Evolutionary conservation across 2,113 vertebrate species (phyloP), one percentile per base, ranked within the genome.

Genomic region (Myiozetetes cayanensis): DNA sequence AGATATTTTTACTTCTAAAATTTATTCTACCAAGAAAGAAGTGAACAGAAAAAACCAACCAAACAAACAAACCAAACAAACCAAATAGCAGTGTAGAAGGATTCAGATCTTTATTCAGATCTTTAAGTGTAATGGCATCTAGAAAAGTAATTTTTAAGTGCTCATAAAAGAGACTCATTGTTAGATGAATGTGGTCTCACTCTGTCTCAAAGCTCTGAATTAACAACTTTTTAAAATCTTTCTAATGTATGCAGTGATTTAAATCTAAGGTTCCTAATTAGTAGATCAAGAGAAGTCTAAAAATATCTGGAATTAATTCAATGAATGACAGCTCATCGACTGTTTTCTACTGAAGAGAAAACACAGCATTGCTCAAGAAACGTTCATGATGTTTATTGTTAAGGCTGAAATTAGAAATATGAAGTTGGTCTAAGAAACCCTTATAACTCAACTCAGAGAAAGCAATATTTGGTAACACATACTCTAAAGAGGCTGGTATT

Each of bases 101-200:
- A 28, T 56, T 56, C 9, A 27, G 6, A 47, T 43, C 3, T 53
- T 79, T 68, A 28, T 56, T 56, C 9, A 27, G 6, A 47, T 43
- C 3, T 53, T 79, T 68, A 85, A 52, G 44, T 6, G 8, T 19
- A 85, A 41, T 11, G 3, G 0, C 1, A 52, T 10, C 23, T 71
- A 22, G 5, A 75, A 63, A 33, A 72, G 4, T 19, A 59, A 27
- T 43, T 77, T 27, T 39, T n/a, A 58, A 52, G 2, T 16, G 5
- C 16, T 18, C 9, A 50, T 19, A 19, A 39, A 52, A 78, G 62
- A 15, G 4, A 50, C 6, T 4, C 6, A 46, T 46, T 5, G 15
- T 70, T n/a, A 49, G 6, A 18, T 0, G 0, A 68, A 81, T 33
- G 8, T 59, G 7, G 3, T 74, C 16, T 58, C 4, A 12, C 0